Evolutionary conservation across 2,113 vertebrate genomes (phyloP).

Genomic region (Lota lota): DNA sequence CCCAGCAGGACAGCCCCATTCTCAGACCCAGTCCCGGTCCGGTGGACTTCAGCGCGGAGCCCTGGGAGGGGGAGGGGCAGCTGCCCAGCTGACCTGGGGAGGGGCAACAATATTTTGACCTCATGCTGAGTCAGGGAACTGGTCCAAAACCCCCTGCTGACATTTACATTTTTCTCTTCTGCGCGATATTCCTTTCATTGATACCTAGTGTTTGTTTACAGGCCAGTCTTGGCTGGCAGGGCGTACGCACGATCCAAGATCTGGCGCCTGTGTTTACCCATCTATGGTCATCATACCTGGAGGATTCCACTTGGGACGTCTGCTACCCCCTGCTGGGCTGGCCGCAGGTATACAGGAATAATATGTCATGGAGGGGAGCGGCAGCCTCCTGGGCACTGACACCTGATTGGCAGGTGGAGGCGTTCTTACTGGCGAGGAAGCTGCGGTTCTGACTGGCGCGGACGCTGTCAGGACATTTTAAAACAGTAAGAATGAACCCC

Average conservation of each 20-base stretch:
- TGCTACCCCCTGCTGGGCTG: conserved; percentile 70
- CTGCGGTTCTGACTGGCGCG: too few species aligned
- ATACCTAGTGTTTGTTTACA: neutral
- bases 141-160: neutral
- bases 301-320: conserved; percentile 82
- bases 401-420: conserved; percentile 35
- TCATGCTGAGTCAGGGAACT: neutral
- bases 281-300: conserved; percentile 76
- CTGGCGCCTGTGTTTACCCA: too few species aligned
- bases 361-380: conserved; percentile 19
- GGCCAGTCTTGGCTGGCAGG: too few species aligned
- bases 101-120: neutral
- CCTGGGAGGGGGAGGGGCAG: conserved; percentile 51
- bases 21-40: conserved; percentile 80
- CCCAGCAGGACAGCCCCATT: conserved; percentile 87
- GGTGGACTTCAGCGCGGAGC: conserved; percentile 74
- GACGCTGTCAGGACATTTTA: neutral
- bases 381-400: conserved; percentile 24
- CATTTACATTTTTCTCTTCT: neutral
- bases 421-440: conserved; percentile 23
- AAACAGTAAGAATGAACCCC: neutral
- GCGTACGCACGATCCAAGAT: too few species aligned
- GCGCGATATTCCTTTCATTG: neutral
- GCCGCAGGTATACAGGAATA: conserved; percentile 31
- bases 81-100: conserved; percentile 73